These are phyloP conservation scores for Rhimphoctona megacephalus DNA, from an alignment of 2,888 invertebrate species.

Conservation along the genomic window DNA sequence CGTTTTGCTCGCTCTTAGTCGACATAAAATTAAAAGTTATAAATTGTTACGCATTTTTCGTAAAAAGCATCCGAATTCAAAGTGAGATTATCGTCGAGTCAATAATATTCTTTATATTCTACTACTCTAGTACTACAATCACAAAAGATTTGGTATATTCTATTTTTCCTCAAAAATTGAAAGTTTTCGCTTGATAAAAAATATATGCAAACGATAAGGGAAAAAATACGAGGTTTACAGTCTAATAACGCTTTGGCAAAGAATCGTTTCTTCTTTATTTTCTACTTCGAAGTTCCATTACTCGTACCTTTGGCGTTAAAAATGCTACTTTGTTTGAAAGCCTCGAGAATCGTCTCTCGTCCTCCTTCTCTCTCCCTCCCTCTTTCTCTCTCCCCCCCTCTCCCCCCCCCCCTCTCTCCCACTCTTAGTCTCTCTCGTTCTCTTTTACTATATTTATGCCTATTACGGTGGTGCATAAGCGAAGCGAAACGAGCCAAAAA, in stretches of 20 bases:
- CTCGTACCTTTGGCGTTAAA: conserved; percentile 45
- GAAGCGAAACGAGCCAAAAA: conserved; percentile 54
- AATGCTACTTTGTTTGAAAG: conserved; percentile 58
- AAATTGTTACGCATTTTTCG: neutral
- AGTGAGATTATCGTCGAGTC: neutral
- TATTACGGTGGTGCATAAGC: conserved; percentile 39
- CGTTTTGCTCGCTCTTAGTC: neutral
- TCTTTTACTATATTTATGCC: conserved; percentile 53
- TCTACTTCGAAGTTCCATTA: conserved; percentile 33
- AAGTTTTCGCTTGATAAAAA: conserved; percentile 3
- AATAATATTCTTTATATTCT: neutral
- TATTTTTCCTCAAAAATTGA: conserved; percentile 11
- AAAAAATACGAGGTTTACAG: neutral
- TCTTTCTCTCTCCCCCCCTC: conserved; percentile 19
- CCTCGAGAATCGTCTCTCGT: conserved; percentile 31
- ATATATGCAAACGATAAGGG: neutral
- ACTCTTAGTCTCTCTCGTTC: conserved; percentile 2
- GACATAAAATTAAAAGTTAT: neutral
- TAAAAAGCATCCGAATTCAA: neutral
- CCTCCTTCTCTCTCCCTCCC: conserved; percentile 14
- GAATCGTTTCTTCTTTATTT: conserved; percentile 18
- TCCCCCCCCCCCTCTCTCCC: conserved; percentile 12
- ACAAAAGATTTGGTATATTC: conserved; percentile 34
- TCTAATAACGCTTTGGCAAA: conserved; percentile 51
- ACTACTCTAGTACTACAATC: neutral